These are phyloP conservation scores for Leptinotarsa lineolata DNA, from an alignment of 1,140 invertebrate species.

Conservation along the genomic window DNA sequence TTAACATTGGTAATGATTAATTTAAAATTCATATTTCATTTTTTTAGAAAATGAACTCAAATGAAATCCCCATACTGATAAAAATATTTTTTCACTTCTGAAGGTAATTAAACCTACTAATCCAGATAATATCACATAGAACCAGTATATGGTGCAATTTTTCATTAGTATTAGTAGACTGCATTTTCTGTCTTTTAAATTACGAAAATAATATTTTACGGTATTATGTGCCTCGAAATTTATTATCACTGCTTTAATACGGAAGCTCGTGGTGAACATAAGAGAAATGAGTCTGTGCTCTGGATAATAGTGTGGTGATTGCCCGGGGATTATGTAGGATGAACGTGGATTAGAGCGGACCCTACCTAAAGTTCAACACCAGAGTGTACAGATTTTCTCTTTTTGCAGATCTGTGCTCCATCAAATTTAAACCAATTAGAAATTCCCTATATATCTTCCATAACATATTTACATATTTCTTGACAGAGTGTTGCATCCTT, in stretches of 20 bases:
- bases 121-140: conserved; percentile 11
- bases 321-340: conserved; percentile 39
- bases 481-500: neutral
- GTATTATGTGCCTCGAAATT: conserved; percentile 16
- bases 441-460: neutral
- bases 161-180: conserved; percentile 14
- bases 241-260: conserved; percentile 10
- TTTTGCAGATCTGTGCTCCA: neutral
- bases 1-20: too few species aligned
- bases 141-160: conserved; percentile 13
- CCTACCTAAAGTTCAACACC: conserved; percentile 20
- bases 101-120: neutral
- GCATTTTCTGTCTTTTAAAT: conserved; percentile 23
- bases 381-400: conserved; percentile 11
- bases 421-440: conserved; percentile 13
- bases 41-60: too few species aligned
- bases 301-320: conserved; percentile 44
- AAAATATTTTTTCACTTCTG: neutral
- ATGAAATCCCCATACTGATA: too few species aligned
- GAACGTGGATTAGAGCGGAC: conserved; percentile 39
- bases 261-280: neutral
- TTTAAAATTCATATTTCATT: too few species aligned
- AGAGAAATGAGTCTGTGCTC: conserved; percentile 36
- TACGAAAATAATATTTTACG: conserved; percentile 20
- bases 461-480: neutral